phyloP scores from a whole-genome alignment of 30 jellyfish, hydroid and myxozoan species.

The Hydractinia echinata region DNA sequence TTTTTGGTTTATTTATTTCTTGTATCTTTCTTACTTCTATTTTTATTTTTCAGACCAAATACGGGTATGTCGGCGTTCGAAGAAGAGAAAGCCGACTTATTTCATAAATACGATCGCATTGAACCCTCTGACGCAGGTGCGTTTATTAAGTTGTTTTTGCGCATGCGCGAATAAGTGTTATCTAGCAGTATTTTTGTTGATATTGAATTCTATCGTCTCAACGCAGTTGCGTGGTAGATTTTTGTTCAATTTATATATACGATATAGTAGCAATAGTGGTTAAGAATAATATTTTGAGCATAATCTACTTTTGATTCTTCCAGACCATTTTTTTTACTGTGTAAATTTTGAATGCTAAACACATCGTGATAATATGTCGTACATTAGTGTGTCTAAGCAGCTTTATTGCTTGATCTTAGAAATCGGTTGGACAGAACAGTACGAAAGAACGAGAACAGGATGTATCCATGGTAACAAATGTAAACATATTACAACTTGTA shows the following conservation, averaged over 20 bases:
- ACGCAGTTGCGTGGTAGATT: no score
- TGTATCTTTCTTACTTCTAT: background rate
- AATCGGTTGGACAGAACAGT: slow-evolving; percentile 80
- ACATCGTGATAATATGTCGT: no score
- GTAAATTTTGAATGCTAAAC: no score
- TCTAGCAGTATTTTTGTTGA: no score
- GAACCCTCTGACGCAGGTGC: slow-evolving; percentile 62
- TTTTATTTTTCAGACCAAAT: slow-evolving; percentile 53
- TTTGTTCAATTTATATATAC: no score
- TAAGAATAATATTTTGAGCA: no score
- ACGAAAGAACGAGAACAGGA: slow-evolving; percentile 43
- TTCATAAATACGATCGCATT: slow-evolving; percentile 47
- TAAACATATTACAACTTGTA: slow-evolving; percentile 38
- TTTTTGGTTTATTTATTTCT: background rate
- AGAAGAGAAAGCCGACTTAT: slow-evolving; percentile 67
- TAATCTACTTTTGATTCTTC: no score
- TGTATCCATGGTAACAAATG: slow-evolving; percentile 83
- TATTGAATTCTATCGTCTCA: no score
- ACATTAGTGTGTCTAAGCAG: no score
- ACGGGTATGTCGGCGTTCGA: slow-evolving; percentile 94
- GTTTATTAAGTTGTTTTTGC: background rate
- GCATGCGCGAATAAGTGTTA: background rate
- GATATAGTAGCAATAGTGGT: no score
- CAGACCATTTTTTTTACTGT: no score
- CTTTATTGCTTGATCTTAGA: slow-evolving; percentile 25